Conservation (phyloP, 2,113 vertebrate genomes). For the Cyanoderma ruficeps region DNA sequence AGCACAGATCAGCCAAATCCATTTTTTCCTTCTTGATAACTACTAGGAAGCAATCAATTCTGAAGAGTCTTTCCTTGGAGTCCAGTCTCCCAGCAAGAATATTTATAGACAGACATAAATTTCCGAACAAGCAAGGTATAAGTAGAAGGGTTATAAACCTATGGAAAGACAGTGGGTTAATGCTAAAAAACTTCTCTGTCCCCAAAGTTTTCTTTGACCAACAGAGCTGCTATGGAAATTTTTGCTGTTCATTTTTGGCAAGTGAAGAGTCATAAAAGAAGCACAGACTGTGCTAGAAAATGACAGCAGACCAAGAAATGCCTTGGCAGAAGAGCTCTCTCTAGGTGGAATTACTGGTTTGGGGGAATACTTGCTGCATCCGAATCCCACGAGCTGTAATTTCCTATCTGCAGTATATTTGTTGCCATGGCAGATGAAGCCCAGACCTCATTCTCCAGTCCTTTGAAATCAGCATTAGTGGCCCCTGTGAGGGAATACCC, state of each 20-base stretch:
- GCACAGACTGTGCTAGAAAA: not conserved
- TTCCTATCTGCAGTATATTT: not conserved
- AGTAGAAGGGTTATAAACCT: not conserved
- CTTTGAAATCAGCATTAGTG: not conserved
- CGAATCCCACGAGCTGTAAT: not conserved
- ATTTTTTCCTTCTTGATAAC: not conserved
- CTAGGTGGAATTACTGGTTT: conserved; percentile 26
- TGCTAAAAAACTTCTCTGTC: not conserved
- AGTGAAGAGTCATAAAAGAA: conserved; percentile 23
- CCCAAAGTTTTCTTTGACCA: not conserved
- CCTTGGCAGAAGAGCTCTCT: not conserved
- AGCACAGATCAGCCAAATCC: not conserved
- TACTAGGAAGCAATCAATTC: not conserved
- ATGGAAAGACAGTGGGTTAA: not conserved
- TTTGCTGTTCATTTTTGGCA: not conserved
- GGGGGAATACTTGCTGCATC: not conserved
- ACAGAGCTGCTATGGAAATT: not conserved
- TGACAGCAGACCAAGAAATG: not conserved
- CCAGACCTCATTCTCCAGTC: not conserved
- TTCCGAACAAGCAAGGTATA: not conserved
- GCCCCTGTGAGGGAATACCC: conserved; percentile 6
- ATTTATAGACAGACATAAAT: not conserved
- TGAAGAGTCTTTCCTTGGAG: not conserved
- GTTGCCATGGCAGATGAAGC: conserved; percentile 20
- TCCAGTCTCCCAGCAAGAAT: not conserved